Evolutionary conservation across 2,797 vertebrate species (phyloP).

Genomic region (Alosa sapidissima): DNA sequence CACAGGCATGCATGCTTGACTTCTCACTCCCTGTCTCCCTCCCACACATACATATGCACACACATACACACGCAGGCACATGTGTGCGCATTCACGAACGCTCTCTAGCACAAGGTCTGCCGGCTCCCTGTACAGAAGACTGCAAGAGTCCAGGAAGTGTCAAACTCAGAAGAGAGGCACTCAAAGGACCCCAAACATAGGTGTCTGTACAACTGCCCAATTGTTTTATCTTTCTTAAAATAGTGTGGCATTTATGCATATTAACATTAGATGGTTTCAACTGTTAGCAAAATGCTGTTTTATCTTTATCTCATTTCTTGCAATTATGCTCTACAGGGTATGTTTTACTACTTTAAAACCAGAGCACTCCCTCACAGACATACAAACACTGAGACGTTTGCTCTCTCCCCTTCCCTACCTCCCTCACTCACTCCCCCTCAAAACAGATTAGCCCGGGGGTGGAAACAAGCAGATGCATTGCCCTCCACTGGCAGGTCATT

Average conservation of each 20-base stretch:
- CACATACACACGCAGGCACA: constrained; percentile 9
- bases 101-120: constrained; percentile 36
- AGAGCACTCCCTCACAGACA: background rate
- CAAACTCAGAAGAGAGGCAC: constrained; percentile 52
- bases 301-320: background rate
- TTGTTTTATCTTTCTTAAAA: background rate
- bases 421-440: constrained; percentile 11
- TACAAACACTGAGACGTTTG: background rate
- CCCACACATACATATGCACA: constrained; percentile 5
- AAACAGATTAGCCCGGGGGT: constrained; percentile 30
- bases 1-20: constrained; percentile 4
- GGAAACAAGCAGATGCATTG: constrained; percentile 20
- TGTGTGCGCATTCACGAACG: background rate
- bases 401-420: background rate
- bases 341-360: background rate
- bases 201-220: constrained; percentile 56
- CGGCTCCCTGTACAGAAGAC: constrained; percentile 48
- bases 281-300: background rate
- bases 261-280: background rate
- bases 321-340: background rate
- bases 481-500: constrained; percentile 38
- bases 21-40: background rate
- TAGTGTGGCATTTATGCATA: background rate
- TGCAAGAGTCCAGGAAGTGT: constrained; percentile 63
- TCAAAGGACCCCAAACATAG: constrained; percentile 57